A percentile compares a stretch with the other conserved stretches of the same genome.
Conservation (phyloP, 2,113 vertebrate species). For the Acanthisitta chloris region DNA sequence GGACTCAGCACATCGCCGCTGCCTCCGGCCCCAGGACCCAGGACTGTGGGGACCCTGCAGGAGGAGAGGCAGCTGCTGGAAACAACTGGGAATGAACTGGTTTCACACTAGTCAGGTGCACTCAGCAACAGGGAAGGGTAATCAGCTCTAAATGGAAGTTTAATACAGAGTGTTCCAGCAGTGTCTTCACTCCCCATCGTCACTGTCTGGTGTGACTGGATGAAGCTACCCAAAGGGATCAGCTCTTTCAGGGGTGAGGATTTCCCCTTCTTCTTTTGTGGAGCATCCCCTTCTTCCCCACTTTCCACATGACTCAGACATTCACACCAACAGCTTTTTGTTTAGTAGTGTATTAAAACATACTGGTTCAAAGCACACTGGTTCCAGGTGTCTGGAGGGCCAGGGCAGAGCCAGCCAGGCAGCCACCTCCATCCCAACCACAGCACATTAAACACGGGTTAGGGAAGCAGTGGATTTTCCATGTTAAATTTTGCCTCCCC, state of each 20-base stretch:
- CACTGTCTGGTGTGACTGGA: rapidly evolving
- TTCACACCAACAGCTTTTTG: neutral
- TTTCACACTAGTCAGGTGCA: neutral
- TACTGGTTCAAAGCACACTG: neutral
- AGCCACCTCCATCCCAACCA: neutral
- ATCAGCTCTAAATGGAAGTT: neutral
- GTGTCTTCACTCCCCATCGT: rapidly evolving
- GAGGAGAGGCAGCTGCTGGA: too few species aligned
- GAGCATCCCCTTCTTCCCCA: neutral
- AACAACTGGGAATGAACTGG: rapidly evolving
- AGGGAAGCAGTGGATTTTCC: neutral
- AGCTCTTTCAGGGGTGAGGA: neutral
- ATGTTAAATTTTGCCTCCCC: neutral
- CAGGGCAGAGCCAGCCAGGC: neutral
- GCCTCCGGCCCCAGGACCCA: too few species aligned
- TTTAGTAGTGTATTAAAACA: neutral
- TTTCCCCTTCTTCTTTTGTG: neutral
- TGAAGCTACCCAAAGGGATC: rapidly evolving
- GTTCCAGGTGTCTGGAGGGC: neutral
- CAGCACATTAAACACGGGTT: neutral
- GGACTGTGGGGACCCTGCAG: too few species aligned
- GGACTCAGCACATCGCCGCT: neutral
- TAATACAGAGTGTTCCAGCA: neutral
- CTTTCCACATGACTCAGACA: neutral
- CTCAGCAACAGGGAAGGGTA: rapidly evolving